Base-by-base conservation (phyloP, 2,113 vertebrate genomes). In the Jaculus jaculus region DNA sequence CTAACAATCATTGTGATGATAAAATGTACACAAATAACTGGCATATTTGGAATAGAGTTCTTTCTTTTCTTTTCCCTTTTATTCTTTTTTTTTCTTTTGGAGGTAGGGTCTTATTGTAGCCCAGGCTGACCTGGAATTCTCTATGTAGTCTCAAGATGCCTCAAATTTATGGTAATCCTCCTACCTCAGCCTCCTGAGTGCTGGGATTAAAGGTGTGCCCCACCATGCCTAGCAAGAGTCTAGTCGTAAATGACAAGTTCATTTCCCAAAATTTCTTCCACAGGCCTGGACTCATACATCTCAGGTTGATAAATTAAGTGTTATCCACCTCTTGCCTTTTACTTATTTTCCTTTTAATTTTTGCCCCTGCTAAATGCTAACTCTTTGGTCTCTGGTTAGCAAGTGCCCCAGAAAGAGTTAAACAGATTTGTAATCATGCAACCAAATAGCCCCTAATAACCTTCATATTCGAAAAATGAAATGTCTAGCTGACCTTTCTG, bases 371-470 rank as follows among this genome's bases (percentile, higher is more conserved):
- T 93, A 58, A 80, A 2, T 84, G 63, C 58, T 71, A 85, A 30
- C 8, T 75, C 51, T 72, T 74, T 37, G 9, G 26, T 81, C 42
- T 82, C 81, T 51, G 47, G 10, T 28, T 81, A 34, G n/a, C 47
- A 20, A 89, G 30, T 80, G 66, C 91, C 65, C 20, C 61, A 75
- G 77, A 82, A 26, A 61, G 60, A 84, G 17, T 78, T 80, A 91
- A 84, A 79, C 0, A 87, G 74, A 94, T 32, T 24, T 87, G 42
- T 71, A 28, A 3, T 65, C 30, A 10, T 61, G 18, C 30, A 91
- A 28, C n/a, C n/a, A n/a, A n/a, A n/a, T n/a, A n/a, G n/a, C n/a
- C n/a, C 47, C 74, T 88, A 77, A 92, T 69, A 92, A 34, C 9
- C 42, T 84, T 26, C 60, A 63, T 65, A 34, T 94, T 95, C n/a